Conservation (phyloP, 1,140 invertebrate genomes). For the Danaus melanippus region DNA sequence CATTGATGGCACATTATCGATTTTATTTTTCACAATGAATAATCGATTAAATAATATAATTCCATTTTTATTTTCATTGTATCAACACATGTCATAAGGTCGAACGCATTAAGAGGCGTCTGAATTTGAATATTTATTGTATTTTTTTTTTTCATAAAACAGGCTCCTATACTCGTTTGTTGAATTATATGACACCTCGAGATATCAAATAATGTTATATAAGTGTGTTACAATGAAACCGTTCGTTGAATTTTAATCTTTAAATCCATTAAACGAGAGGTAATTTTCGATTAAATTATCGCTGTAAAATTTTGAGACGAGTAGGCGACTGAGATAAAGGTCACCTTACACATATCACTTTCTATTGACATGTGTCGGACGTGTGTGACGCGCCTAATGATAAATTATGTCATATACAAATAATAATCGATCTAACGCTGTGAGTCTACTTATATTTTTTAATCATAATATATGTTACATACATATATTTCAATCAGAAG, state of each 20-base stretch:
- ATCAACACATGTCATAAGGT: too few relatives aligned
- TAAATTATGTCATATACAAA: constrained; percentile 9
- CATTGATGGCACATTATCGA: too few relatives aligned
- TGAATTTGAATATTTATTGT: too few relatives aligned
- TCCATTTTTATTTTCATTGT: too few relatives aligned
- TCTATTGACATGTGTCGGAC: constrained; percentile 22
- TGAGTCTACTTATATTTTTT: too few relatives aligned
- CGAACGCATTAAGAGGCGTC: too few relatives aligned
- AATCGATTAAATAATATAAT: too few relatives aligned
- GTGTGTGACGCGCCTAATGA: constrained; percentile 10
- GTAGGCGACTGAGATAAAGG: constrained; percentile 46
- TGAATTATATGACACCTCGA: constrained; percentile 25
- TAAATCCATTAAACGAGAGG: constrained; percentile 14
- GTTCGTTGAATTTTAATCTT: constrained; percentile 18
- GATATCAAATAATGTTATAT: constrained; percentile 42
- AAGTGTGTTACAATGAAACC: constrained; percentile 23
- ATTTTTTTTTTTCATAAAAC: too few relatives aligned
- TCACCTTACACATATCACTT: constrained; percentile 45
- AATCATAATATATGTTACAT: too few relatives aligned
- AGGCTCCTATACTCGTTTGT: constrained; percentile 4
- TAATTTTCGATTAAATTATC: constrained; percentile 16
- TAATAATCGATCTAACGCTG: neutral
- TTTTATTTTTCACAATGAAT: too few relatives aligned
- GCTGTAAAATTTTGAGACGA: constrained; percentile 23
- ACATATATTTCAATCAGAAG: too few relatives aligned